These are phyloP conservation scores for Drosophila funebris DNA, from an alignment of 1,140 invertebrate species.

Conservation along the genomic window DNA sequence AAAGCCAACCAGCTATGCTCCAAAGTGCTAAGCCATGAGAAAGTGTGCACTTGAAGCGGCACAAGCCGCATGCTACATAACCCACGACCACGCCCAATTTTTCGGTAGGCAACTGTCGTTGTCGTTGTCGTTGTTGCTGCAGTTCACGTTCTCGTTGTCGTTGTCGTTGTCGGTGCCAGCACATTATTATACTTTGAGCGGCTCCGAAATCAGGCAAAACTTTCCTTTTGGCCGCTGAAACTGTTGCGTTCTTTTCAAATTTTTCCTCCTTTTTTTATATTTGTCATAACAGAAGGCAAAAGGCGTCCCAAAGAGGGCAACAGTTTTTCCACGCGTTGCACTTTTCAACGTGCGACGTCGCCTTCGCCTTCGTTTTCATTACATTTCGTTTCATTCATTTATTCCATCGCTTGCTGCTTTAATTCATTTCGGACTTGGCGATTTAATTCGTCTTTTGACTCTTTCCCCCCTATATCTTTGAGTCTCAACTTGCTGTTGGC, in stretches of 20 bases:
- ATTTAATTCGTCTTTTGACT: slow-evolving; percentile 75
- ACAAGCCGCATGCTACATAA: slow-evolving; percentile 53
- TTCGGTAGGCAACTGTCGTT: slow-evolving; percentile 14
- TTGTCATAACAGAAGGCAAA: slow-evolving; percentile 60
- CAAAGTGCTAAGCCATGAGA: slow-evolving; percentile 81
- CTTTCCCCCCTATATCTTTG: slow-evolving; percentile 14
- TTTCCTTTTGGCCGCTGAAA: slow-evolving; percentile 42
- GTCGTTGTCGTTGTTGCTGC: slow-evolving; percentile 7
- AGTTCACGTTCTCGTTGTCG: background rate
- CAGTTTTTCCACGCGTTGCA: slow-evolving; percentile 57
- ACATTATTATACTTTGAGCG: slow-evolving; percentile 79
- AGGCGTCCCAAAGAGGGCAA: slow-evolving; percentile 42
- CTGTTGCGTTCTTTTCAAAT: slow-evolving; percentile 1
- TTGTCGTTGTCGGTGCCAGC: slow-evolving; percentile 31
- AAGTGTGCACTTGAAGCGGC: slow-evolving; percentile 77
- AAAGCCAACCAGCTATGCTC: slow-evolving; percentile 70
- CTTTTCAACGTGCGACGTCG: slow-evolving; percentile 49
- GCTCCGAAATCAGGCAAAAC: slow-evolving; percentile 72
- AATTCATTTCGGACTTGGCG: slow-evolving; percentile 74
- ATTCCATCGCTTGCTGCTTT: slow-evolving; percentile 63
- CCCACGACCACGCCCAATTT: slow-evolving; percentile 44
- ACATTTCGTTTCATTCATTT: slow-evolving; percentile 75
- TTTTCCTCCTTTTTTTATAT: slow-evolving; percentile 34
- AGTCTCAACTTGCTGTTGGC: slow-evolving; percentile 13
- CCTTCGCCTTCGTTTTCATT: slow-evolving; percentile 61